phyloP scores from a whole-genome alignment of 1,140 invertebrate species.

The Pinna nobilis region DNA sequence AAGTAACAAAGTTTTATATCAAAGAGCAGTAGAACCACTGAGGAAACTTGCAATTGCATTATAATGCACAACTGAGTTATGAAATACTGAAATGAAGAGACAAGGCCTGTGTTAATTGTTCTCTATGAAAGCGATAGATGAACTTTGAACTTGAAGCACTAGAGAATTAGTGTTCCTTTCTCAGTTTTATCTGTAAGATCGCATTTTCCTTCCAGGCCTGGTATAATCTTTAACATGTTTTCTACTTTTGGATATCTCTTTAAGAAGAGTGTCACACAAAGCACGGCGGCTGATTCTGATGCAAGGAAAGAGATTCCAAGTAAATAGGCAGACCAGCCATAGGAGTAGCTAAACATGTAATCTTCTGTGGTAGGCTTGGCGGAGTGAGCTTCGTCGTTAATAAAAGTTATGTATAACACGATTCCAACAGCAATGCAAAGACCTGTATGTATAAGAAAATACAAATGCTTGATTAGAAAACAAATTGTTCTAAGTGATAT shows the following conservation, averaged over 20 bases:
- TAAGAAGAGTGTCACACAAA: constrained; percentile 62
- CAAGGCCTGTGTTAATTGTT: too few relatives aligned
- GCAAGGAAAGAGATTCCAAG: constrained; percentile 59
- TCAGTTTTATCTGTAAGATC: not conserved
- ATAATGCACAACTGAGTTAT: too few relatives aligned
- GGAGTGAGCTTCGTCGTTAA: constrained; percentile 67
- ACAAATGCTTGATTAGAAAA: not conserved
- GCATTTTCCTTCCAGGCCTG: constrained; percentile 59
- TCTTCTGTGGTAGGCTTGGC: constrained; percentile 45
- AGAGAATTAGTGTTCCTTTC: constrained; percentile 8
- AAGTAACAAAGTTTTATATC: too few relatives aligned
- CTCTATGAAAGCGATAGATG: too few relatives aligned
- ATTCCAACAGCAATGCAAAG: constrained; percentile 63
- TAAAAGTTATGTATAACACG: constrained; percentile 68
- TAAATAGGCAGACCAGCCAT: constrained; percentile 68
- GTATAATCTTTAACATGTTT: constrained; percentile 59
- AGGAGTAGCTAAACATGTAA: constrained; percentile 55
- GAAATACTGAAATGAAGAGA: too few relatives aligned
- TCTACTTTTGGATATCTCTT: constrained; percentile 49
- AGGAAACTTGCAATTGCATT: too few relatives aligned
- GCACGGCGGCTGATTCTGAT: constrained; percentile 61
- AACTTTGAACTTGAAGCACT: too few relatives aligned
- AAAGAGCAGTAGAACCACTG: too few relatives aligned
- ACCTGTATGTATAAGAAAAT: constrained; percentile 52
- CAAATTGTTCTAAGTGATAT: not conserved